These are phyloP conservation scores for Poeciliopsis prolifica DNA, from an alignment of 2,113 vertebrate species.

Conservation along the genomic window DNA sequence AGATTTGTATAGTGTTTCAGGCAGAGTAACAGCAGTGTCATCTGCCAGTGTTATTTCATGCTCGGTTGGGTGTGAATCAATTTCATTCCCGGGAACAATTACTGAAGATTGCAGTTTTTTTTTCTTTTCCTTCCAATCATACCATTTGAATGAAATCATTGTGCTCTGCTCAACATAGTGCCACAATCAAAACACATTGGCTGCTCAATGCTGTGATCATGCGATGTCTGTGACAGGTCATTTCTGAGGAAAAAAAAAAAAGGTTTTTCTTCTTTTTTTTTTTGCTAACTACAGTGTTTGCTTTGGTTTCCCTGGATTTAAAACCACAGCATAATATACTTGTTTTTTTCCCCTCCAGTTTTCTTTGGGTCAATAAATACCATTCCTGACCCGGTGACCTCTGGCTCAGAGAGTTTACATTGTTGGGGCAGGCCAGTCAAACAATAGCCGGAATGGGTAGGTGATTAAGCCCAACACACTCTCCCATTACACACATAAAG, in stretches of 20 bases:
- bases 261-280: not conserved
- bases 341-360: slow-evolving; percentile 10
- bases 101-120: slow-evolving; percentile 76
- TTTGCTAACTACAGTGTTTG: slow-evolving; percentile 32
- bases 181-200: slow-evolving; percentile 65
- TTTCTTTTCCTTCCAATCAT: slow-evolving; percentile 64
- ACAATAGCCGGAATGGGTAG: slow-evolving; percentile 62
- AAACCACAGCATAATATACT: slow-evolving; percentile 40
- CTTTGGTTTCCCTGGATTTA: slow-evolving; percentile 50
- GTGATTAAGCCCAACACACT: slow-evolving; percentile 62
- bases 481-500: slow-evolving; percentile 65
- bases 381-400: slow-evolving; percentile 62
- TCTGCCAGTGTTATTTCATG: slow-evolving; percentile 85
- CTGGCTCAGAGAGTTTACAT: slow-evolving; percentile 66
- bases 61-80: slow-evolving; percentile 83
- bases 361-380: slow-evolving; percentile 60
- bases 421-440: slow-evolving; percentile 63
- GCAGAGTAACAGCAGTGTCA: slow-evolving; percentile 79
- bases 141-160: slow-evolving; percentile 79
- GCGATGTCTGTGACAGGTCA: slow-evolving; percentile 48
- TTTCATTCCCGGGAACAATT: slow-evolving; percentile 84
- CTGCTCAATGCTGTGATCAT: slow-evolving; percentile 42
- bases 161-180: slow-evolving; percentile 59
- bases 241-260: slow-evolving; percentile 20
- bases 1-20: slow-evolving; percentile 77